Conservation (phyloP, 2,113 vertebrate species). For the Syngnathus typhle region DNA sequence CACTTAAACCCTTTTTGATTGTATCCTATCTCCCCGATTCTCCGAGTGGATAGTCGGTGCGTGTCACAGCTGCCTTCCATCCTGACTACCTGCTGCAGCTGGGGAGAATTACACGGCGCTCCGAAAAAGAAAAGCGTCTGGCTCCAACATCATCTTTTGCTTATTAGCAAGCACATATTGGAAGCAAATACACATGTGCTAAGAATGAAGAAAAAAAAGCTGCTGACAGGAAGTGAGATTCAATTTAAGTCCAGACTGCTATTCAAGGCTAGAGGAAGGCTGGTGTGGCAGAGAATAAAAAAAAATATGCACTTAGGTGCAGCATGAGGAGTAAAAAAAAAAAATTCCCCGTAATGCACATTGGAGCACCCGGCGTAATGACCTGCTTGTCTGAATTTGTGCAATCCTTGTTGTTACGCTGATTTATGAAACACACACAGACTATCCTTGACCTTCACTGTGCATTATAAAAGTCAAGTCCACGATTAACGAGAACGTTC, state of each 20-base stretch:
- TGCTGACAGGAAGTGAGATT: neutral
- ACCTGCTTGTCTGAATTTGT: slow-evolving; percentile 19
- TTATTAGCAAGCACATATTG: slow-evolving; percentile 16
- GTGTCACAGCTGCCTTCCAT: slow-evolving; percentile 24
- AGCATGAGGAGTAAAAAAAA: neutral
- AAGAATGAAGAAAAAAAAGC: slow-evolving; percentile 4
- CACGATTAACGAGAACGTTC: too few species aligned
- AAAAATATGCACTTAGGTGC: neutral
- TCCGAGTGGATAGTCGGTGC: slow-evolving; percentile 19
- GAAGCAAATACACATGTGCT: slow-evolving; percentile 32
- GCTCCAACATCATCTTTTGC: slow-evolving; percentile 29
- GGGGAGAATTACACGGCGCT: slow-evolving; percentile 44
- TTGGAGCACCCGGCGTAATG: slow-evolving; percentile 27
- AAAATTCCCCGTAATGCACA: slow-evolving; percentile 14
- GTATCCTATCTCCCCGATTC: slow-evolving; percentile 21
- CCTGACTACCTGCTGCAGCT: slow-evolving; percentile 52
- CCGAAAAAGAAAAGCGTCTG: slow-evolving; percentile 19
- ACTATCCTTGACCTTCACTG: too few species aligned
- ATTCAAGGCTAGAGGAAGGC: slow-evolving; percentile 15
- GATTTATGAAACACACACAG: too few species aligned
- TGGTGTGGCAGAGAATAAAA: slow-evolving; percentile 14
- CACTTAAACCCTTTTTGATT: slow-evolving; percentile 34
- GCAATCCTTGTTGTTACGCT: too few species aligned
- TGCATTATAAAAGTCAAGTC: too few species aligned
- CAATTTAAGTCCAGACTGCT: neutral